Evolutionary conservation across 2,888 invertebrate species (phyloP).

Genomic region (Urechis unicinctus): DNA sequence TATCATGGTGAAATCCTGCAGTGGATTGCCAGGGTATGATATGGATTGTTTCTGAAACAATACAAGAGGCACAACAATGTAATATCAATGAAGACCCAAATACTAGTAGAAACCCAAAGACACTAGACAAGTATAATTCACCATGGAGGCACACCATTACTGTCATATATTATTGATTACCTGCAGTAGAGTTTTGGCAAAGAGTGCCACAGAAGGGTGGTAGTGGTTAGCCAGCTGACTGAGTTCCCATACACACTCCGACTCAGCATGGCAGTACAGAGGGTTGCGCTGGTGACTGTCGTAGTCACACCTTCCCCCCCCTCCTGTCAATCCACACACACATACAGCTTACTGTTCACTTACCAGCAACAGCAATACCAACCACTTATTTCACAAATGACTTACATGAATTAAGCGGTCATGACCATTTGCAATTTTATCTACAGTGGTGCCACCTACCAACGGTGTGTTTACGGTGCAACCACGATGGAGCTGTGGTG

Average conservation of each 20-base stretch:
- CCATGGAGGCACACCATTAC: background rate
- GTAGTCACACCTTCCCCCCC: slow-evolving; percentile 24
- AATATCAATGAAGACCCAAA: too few relatives aligned
- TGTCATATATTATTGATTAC: too few relatives aligned
- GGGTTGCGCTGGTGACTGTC: slow-evolving; percentile 71
- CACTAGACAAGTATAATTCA: background rate
- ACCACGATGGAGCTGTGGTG: slow-evolving; percentile 34
- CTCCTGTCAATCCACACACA: background rate
- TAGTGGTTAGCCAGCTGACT: slow-evolving; percentile 65
- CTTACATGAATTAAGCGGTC: too few relatives aligned
- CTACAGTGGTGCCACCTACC: too few relatives aligned
- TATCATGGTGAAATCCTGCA: slow-evolving; percentile 84
- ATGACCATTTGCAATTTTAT: too few relatives aligned
- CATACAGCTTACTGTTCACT: background rate
- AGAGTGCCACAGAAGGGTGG: slow-evolving; percentile 86
- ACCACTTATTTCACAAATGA: background rate
- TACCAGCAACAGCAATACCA: background rate
- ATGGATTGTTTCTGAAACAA: slow-evolving; percentile 56
- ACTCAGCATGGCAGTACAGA: slow-evolving; percentile 70
- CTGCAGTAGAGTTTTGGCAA: slow-evolving; percentile 71
- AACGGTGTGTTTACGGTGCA: slow-evolving; percentile 36
- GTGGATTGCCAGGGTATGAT: slow-evolving; percentile 84
- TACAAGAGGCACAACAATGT: too few relatives aligned
- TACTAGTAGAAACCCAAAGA: background rate
- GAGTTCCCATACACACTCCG: slow-evolving; percentile 71